Percentiles rank a stretch among this genome's conserved stretches.
These are phyloP conservation scores for Odontocolon sp. DNA, from an alignment of 2,888 invertebrate genomes.

Conservation along the genomic window DNA sequence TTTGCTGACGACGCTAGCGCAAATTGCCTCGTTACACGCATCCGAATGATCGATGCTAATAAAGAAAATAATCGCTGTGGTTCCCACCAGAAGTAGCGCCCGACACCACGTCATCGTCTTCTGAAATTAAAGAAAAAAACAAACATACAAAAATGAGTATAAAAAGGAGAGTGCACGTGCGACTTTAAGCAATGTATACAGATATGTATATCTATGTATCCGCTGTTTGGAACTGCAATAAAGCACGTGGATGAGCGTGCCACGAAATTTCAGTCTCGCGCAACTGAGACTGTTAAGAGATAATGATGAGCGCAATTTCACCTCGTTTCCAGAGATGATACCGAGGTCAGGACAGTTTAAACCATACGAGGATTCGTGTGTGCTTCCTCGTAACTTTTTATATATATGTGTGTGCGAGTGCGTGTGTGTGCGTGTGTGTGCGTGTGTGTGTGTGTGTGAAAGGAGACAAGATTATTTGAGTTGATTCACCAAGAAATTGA, in stretches of 20 bases:
- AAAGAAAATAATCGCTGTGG: constrained; percentile 64
- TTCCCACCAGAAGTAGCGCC: constrained; percentile 62
- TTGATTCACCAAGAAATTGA: no score
- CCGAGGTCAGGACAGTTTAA: constrained; percentile 63
- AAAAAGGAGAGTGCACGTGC: no score
- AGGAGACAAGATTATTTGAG: no score
- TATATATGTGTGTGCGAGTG: neutral
- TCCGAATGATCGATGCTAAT: constrained; percentile 64
- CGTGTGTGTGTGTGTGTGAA: no score
- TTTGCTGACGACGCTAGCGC: constrained; percentile 97
- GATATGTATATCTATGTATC: neutral
- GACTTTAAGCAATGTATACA: no score
- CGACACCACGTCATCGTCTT: constrained; percentile 71
- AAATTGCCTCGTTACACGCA: constrained; percentile 95
- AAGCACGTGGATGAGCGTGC: constrained; percentile 41
- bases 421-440: no score
- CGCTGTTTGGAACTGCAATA: constrained; percentile 6
- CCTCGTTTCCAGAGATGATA: constrained; percentile 62
- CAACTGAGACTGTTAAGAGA: constrained; percentile 22
- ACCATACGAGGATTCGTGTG: constrained; percentile 53
- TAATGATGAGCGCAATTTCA: constrained; percentile 65
- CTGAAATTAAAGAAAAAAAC: constrained; percentile 57
- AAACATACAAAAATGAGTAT: neutral
- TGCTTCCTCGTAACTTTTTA: neutral
- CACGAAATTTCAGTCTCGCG: constrained; percentile 45